Base-by-base conservation (phyloP, 1,140 invertebrate genomes). In the Micrasema minimum region DNA sequence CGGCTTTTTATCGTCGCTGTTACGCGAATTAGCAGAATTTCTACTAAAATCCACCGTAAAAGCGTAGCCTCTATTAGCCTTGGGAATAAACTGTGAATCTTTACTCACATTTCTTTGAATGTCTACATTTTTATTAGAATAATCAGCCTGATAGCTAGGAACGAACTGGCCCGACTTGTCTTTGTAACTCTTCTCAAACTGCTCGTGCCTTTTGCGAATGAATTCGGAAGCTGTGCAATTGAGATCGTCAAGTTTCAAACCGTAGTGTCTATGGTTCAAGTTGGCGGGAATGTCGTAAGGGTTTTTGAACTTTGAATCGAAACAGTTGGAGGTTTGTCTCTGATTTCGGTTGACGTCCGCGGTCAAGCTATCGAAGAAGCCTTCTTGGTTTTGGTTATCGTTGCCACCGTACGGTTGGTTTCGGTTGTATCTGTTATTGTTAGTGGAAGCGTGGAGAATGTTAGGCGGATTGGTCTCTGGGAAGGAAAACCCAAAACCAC, bases 241-340 rank as follows among this genome's bases (percentile, higher is more conserved):
- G 12, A 72, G 37, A 67, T 75, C 70, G 11, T 75, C 74, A 2
- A 72, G 23, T 51, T 72, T 75, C 14, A 71, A 50, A 41, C 50
- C 64, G 48, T 55, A 51, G 2, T 79, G 74, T 73, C 79, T 83
- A 53, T 81, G 79, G 59, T 84, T 85, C 48, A 84, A 67, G 69
- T 85, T 85, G 35, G 83, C 83, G 26, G 83, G 83, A 53, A 85
- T 85, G 72, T 82, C 83, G 73, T 85, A 85, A 70, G 83, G 83
- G 75, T 82, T 85, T 75, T 83, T 85, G 65, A 82, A 64, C 18
- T 55, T 69, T 46, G n/a, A 31, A 4, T 23, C 45, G 18, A 10
- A 48, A 41, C 16, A 12, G 26, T 48, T 11, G 0, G 48, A 57
- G 20, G 16, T 14, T 16, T 48, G 43, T 31, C 26, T 31, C 2